phyloP scores from a whole-genome alignment of 2,888 invertebrate genomes.

The Parasteatoda lunata region DNA sequence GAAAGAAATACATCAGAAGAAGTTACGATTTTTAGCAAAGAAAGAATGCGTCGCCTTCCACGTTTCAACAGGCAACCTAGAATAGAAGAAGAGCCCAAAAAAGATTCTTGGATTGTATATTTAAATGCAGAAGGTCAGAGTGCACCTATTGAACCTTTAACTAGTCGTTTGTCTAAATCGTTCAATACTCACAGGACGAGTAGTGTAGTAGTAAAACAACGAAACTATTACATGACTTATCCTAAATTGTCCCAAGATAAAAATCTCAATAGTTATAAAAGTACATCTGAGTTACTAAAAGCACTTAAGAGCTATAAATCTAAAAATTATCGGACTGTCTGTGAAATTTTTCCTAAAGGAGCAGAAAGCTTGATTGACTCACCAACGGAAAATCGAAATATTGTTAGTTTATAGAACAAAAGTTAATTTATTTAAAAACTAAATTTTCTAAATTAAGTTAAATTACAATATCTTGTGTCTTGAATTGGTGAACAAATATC shows the following conservation, averaged over 20 bases:
- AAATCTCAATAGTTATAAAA: neutral
- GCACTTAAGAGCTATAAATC: slow-evolving; percentile 27
- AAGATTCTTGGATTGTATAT: neutral
- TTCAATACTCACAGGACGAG: slow-evolving; percentile 26
- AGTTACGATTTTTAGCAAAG: too few species aligned
- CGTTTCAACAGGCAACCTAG: neutral
- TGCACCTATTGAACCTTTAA: neutral
- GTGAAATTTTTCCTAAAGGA: slow-evolving; percentile 42
- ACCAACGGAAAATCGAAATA: slow-evolving; percentile 17
- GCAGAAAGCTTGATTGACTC: slow-evolving; percentile 41
- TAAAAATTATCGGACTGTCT: slow-evolving; percentile 4
- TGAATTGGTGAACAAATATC: too few species aligned
- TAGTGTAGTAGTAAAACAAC: neutral
- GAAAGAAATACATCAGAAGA: too few species aligned
- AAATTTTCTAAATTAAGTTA: too few species aligned
- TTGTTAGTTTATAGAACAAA: slow-evolving; percentile 44
- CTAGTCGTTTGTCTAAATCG: slow-evolving; percentile 35
- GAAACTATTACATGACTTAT: slow-evolving; percentile 46
- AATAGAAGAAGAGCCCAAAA: neutral
- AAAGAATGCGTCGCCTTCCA: too few species aligned
- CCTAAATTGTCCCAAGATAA: slow-evolving; percentile 22
- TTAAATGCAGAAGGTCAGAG: neutral
- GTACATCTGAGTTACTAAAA: slow-evolving; percentile 46
- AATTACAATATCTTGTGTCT: too few species aligned
- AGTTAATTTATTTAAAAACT: neutral